Evolutionary conservation across 2,888 invertebrate genomes (phyloP).

Genomic region (Drosophila lacicola): DNA sequence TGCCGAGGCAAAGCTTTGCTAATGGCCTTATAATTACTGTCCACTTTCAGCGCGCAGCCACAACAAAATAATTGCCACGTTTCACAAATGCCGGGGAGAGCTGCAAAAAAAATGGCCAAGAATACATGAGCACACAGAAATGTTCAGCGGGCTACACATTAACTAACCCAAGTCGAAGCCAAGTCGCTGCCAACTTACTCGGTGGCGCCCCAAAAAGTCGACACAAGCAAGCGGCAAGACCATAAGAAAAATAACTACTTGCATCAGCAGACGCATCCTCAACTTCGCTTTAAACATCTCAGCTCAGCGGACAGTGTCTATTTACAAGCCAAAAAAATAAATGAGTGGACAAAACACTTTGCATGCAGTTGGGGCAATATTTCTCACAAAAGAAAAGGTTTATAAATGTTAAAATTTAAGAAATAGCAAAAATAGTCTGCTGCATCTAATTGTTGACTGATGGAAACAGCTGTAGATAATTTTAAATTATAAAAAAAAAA

Average conservation of each 20-base stretch:
- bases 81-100: conserved; percentile 39
- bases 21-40: conserved; percentile 79
- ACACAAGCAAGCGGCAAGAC: conserved; percentile 13
- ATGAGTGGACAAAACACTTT: no score
- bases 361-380: no score
- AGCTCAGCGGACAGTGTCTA: no score
- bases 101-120: conserved; percentile 37
- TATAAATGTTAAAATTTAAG: no score
- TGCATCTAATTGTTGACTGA: no score
- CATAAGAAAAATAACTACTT: conserved; percentile 21
- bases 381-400: no score
- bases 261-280: no score
- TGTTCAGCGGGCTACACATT: conserved; percentile 69
- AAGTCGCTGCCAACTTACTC: conserved; percentile 2
- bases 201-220: conserved; percentile 20
- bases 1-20: conserved; percentile 52
- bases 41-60: conserved; percentile 60
- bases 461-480: no score
- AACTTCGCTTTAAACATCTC: no score
- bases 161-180: conserved; percentile 47
- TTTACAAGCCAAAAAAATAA: no score
- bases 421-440: no score
- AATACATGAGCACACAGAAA: conserved; percentile 45
- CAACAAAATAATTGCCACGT: conserved; percentile 57
- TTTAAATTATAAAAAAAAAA: no score